Percentiles rank a stretch among this genome's conserved stretches.
Conservation (phyloP, 2,113 vertebrate species). For the Cercopithecus mona region DNA sequence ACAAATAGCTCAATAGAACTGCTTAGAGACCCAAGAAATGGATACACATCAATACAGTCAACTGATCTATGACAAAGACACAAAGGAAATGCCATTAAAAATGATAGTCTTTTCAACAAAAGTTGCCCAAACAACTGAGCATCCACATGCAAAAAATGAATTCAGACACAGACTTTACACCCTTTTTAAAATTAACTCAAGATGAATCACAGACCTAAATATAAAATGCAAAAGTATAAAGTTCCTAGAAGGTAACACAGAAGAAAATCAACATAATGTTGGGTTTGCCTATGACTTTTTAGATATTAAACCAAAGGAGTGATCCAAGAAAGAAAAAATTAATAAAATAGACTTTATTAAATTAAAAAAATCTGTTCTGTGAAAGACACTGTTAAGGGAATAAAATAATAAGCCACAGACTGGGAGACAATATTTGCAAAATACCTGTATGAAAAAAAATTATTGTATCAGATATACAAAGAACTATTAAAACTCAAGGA, state of each 20-base stretch:
- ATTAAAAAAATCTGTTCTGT: not conserved
- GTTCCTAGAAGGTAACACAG: not conserved
- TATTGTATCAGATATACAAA: not conserved
- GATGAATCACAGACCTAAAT: not conserved
- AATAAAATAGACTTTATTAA: not conserved
- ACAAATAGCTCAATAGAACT: no score
- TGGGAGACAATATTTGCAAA: not conserved
- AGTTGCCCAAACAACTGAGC: not conserved
- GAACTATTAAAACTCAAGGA: not conserved
- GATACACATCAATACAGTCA: no score
- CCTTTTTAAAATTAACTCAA: not conserved
- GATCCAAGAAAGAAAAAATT: not conserved
- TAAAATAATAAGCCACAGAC: not conserved
- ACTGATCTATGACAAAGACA: not conserved
- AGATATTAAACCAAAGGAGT: not conserved
- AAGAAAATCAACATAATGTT: not conserved
- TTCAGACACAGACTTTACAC: not conserved
- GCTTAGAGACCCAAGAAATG: no score
- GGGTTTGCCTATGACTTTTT: not conserved
- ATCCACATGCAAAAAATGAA: not conserved
- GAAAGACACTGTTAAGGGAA: not conserved
- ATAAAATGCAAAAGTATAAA: not conserved
- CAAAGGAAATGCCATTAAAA: no score
- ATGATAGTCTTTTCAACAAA: not conserved
- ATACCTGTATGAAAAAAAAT: not conserved